Conservation (phyloP, 2,797 vertebrate genomes). For the Phalloptychus januarius region DNA sequence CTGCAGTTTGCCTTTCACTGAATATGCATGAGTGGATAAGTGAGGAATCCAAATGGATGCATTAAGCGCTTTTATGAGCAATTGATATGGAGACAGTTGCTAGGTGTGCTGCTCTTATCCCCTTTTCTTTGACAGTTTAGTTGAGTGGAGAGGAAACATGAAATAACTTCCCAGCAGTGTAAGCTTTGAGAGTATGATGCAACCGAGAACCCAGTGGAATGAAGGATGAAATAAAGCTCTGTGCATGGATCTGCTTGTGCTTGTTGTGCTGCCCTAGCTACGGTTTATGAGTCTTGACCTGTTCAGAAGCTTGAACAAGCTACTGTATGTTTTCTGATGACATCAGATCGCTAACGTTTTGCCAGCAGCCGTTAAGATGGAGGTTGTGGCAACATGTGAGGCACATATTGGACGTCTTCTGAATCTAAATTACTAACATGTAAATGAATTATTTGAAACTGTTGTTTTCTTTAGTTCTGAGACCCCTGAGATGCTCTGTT, state of each 20-base stretch:
- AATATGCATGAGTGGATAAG: slow-evolving; percentile 58
- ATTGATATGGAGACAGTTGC: slow-evolving; percentile 22
- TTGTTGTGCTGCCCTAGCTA: slow-evolving; percentile 33
- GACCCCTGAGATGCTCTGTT: slow-evolving; percentile 15
- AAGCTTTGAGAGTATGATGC: slow-evolving; percentile 23
- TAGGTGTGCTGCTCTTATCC: slow-evolving; percentile 16
- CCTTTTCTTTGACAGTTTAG: not conserved
- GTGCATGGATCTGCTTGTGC: slow-evolving; percentile 29
- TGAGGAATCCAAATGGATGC: slow-evolving; percentile 33
- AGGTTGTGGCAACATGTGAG: not conserved
- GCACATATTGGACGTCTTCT: not conserved
- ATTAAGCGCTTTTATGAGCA: slow-evolving; percentile 26
- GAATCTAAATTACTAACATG: not conserved
- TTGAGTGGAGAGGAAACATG: slow-evolving; percentile 24
- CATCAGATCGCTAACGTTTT: slow-evolving; percentile 30
- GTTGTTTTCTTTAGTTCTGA: not conserved
- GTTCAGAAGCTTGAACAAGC: slow-evolving; percentile 30
- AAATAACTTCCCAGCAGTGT: slow-evolving; percentile 6
- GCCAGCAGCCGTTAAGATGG: slow-evolving; percentile 13
- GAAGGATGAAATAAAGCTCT: slow-evolving; percentile 27
- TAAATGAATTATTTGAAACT: not conserved
- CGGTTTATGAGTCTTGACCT: slow-evolving; percentile 45
- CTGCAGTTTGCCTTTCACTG: slow-evolving; percentile 61
- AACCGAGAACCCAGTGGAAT: slow-evolving; percentile 40
- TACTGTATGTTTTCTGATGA: slow-evolving; percentile 29